Evolutionary conservation across 2,888 invertebrate species (phyloP).

Genomic region (Acleris emargana): DNA sequence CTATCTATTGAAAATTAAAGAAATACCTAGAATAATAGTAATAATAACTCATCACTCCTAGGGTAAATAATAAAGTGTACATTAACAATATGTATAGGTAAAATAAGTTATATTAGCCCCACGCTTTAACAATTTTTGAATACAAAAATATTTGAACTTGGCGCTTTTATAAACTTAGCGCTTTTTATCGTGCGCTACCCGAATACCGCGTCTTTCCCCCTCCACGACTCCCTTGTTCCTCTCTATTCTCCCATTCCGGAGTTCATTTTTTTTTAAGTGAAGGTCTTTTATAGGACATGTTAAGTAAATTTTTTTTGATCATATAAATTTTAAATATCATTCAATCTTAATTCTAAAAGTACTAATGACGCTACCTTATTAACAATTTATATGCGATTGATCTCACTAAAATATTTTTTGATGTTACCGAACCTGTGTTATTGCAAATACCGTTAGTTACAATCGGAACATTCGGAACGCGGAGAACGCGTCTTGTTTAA

Average conservation of each 20-base stretch:
- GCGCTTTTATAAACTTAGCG: conserved; percentile 55
- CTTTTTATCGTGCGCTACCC: conserved; percentile 55
- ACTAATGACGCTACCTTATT: conserved; percentile 27
- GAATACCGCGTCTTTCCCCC: conserved; percentile 75
- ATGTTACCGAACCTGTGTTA: background rate
- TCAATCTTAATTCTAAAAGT: background rate
- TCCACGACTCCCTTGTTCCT: conserved; percentile 51
- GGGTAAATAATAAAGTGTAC: too few relatives aligned
- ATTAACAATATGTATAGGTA: too few relatives aligned
- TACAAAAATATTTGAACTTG: conserved; percentile 47
- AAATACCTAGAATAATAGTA: too few relatives aligned
- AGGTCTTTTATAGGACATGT: conserved; percentile 58
- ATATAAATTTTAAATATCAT: background rate
- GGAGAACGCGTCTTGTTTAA: conserved; percentile 52
- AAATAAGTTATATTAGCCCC: too few relatives aligned
- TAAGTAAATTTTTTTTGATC: conserved; percentile 23
- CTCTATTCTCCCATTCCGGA: conserved; percentile 59
- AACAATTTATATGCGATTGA: background rate
- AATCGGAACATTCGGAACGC: conserved; percentile 54
- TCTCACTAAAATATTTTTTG: conserved; percentile 5
- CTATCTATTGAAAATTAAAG: too few relatives aligned
- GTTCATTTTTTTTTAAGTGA: conserved; percentile 58
- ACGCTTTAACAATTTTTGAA: background rate
- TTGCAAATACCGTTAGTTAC: conserved; percentile 18
- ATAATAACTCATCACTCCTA: too few relatives aligned